Evolutionary conservation across 30 jellyfish, hydroid and myxozoan genomes (phyloP), one percentile per base, ranked within the genome.

Genomic region (Turritopsis dohrnii): DNA sequence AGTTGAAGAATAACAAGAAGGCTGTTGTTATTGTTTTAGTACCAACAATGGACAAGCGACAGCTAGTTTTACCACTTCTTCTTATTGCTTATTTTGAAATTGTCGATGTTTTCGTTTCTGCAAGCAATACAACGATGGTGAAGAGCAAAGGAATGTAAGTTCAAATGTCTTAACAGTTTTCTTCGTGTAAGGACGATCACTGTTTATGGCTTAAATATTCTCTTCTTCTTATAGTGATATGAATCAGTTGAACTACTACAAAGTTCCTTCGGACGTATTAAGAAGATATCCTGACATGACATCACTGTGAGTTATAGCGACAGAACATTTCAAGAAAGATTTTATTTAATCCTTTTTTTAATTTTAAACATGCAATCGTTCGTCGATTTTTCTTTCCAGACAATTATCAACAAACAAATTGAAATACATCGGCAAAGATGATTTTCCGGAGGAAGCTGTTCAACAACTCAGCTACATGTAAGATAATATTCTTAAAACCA

Each of bases 391-490:
- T n/a, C 19, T 69, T 69, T n/a, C n/a, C 71, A 74, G 83, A 1
- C 60, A 23, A 29, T 13, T 74, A 19, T 26, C 83, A 13, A 20
- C 24, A 16, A 74, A 74, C 83, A 74, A 74, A 41, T n/a, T 74
- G 72, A 74, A 74, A 4, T 29, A 29, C 53, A 74, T 74, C 65
- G 24, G 65, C 16, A 74, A 74, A 1, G 65, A 74, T 24, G 52
- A 26, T 23, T 74, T 74, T 29, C 83, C 83, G 23, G 26, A 21
- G 24, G 83, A 29, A 74, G 53, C 65, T 23, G 28, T 27, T 30
- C 24, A 24, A 41, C 20, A 74, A 24, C 26, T 74, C 65, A 26
- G 53, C 52, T 74, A 74, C 83, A 74, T 74, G 83, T 74, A 74
- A 19, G 83, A n/a, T 13, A 29, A 74, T 20, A 16, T 41, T 23